These are phyloP conservation scores for Silurus glanis DNA, from an alignment of 2,113 vertebrate genomes.

Conservation along the genomic window DNA sequence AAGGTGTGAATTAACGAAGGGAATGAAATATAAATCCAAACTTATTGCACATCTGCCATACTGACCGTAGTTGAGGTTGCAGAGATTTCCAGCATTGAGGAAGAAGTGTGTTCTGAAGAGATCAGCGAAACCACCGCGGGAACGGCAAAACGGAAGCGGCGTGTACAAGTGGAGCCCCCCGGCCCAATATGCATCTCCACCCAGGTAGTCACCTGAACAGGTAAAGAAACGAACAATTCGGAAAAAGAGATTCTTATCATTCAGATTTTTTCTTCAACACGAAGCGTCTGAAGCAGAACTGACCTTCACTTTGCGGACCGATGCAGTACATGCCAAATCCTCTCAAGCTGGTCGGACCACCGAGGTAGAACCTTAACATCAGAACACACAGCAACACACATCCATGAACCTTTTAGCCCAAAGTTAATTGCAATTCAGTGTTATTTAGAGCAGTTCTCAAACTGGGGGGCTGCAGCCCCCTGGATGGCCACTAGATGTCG, in stretches of 20 bases:
- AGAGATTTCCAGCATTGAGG: slow-evolving; percentile 96
- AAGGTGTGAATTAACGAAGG: background rate
- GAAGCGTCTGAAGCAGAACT: slow-evolving; percentile 17
- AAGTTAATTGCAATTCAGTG: too few relatives aligned
- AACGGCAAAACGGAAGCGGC: slow-evolving; percentile 89
- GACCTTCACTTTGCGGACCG: slow-evolving; percentile 95
- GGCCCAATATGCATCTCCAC: slow-evolving; percentile 94
- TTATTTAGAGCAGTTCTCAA: background rate
- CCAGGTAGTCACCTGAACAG: slow-evolving; percentile 86
- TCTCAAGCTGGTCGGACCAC: slow-evolving; percentile 92
- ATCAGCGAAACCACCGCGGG: slow-evolving; percentile 87
- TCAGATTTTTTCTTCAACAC: background rate
- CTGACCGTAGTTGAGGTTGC: slow-evolving; percentile 93
- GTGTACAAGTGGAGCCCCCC: slow-evolving; percentile 91
- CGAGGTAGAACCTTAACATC: slow-evolving; percentile 87
- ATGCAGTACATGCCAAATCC: slow-evolving; percentile 99
- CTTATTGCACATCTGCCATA: background rate
- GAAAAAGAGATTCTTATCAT: background rate
- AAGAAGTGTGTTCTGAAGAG: slow-evolving; percentile 96
- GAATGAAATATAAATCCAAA: background rate
- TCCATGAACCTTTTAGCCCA: background rate
- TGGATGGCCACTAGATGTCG: too few relatives aligned
- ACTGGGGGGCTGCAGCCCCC: background rate
- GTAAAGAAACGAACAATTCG: background rate
- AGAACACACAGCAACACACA: background rate